phyloP scores from a whole-genome alignment of 2,113 vertebrate species.

The Melanerpes formicivorus region DNA sequence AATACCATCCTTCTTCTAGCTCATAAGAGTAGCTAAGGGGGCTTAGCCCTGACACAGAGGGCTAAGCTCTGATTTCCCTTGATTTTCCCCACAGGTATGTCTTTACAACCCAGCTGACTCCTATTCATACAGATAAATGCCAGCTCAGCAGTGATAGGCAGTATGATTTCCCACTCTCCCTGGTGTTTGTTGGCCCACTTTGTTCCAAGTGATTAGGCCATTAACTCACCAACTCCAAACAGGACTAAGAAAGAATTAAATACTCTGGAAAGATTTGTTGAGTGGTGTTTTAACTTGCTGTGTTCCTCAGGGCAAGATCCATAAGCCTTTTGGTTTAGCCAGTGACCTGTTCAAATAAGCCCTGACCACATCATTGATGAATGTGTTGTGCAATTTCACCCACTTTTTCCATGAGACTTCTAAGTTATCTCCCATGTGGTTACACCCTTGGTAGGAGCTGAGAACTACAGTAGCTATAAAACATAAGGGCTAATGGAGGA shows the following conservation, averaged over 20 bases:
- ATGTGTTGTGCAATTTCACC: neutral
- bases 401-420: neutral
- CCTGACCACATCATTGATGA: neutral
- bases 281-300: neutral
- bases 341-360: neutral
- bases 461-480: neutral
- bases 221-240: constrained; percentile 9
- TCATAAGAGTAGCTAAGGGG: neutral
- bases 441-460: neutral
- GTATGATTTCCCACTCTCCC: neutral
- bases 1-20: neutral
- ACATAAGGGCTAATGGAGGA: neutral
- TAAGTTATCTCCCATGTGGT: neutral
- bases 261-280: neutral
- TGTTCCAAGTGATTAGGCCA: constrained; percentile 8
- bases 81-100: neutral
- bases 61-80: neutral
- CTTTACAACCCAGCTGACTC: neutral
- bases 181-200: constrained; percentile 7
- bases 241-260: constrained; percentile 26
- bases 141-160: constrained; percentile 26
- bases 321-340: neutral
- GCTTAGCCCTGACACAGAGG: neutral
- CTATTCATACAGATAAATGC: constrained; percentile 10
- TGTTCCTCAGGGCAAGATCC: neutral